Percentiles rank a stretch among this genome's conserved stretches.
These are phyloP conservation scores for Poecilia picta DNA, from an alignment of 2,797 vertebrate genomes.

Conservation along the genomic window DNA sequence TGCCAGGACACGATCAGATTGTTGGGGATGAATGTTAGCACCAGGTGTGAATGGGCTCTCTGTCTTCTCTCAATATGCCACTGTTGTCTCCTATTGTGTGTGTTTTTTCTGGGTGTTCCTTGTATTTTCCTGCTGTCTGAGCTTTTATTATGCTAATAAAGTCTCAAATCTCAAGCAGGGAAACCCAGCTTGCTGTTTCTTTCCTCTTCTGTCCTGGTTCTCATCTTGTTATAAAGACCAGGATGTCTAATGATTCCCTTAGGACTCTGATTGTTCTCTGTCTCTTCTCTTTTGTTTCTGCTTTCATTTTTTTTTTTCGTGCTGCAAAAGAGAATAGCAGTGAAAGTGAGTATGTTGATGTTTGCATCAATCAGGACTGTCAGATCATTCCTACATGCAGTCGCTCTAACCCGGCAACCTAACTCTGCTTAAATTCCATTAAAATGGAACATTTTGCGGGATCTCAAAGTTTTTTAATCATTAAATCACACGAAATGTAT, in stretches of 20 bases:
- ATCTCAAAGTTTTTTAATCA: background rate
- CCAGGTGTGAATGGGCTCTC: background rate
- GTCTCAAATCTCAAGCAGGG: background rate
- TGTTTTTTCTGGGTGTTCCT: background rate
- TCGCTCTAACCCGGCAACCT: background rate
- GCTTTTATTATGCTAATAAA: background rate
- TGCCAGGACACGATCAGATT: background rate
- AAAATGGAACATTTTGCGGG: background rate
- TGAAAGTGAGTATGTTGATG: slow-evolving; percentile 77
- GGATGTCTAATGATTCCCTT: background rate
- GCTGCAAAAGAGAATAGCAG: slow-evolving; percentile 67
- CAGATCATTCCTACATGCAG: background rate
- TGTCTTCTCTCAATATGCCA: background rate
- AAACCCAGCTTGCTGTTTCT: background rate
- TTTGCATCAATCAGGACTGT: slow-evolving; percentile 37
- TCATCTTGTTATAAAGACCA: background rate
- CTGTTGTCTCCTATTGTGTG: background rate
- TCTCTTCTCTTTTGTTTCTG: slow-evolving; percentile 22
- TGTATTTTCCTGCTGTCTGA: background rate
- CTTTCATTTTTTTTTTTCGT: slow-evolving; percentile 8
- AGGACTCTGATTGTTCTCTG: slow-evolving; percentile 8
- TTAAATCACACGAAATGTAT: background rate
- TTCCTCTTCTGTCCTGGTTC: background rate
- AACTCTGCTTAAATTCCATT: slow-evolving; percentile 16
- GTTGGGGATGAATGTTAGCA: background rate